Base-by-base conservation (phyloP, 2,888 invertebrate genomes). In the Holacanthella duospinosa region DNA sequence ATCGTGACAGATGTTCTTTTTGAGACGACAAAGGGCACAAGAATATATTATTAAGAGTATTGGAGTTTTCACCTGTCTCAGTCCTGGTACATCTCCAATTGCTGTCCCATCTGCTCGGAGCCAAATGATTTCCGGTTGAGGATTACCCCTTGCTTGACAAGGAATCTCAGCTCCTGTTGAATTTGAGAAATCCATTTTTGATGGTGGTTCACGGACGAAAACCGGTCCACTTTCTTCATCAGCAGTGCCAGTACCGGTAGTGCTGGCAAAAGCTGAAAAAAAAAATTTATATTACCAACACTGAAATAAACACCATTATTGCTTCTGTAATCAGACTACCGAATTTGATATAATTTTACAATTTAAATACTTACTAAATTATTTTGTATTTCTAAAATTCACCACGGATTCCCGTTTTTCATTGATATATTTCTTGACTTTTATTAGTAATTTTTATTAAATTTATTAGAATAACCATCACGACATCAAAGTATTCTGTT, bases 61-160 rank as follows among this genome's bases (percentile, higher is more conserved):
- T n/a, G n/a, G n/a, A n/a, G n/a, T n/a, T 55, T 61, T 73, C 74
- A 88, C 89, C 83, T 89, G 89, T 79, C 89, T 81, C 64, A 92
- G 79, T 74, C 89, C 93, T 70, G 92, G 90, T 36, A 93, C 90
- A 76, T 91, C 91, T 65, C 91, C 91, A 65, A 94, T 89, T 66
- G 91, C 89, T 64, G 87, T 87, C 64, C 93, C 93, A 78, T 93
- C 93, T 71, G 87, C 85, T 74, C 90, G 85, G 60, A 93, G 86
- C 94, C 94, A 95, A 75, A 93, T 90, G 72, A 94, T 89, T 77
- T 90, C 89, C 62, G 93, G 92, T 71, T 88, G 84, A 26, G 94
- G 94, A 74, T 88, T 88, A 71, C 93, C 94, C 75, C 89, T 84
- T 19, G 93, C 91, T 71, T 90, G 87, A 77, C 94, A 95, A 78